These are phyloP conservation scores for Dissostichus mawsoni DNA, from an alignment of 2,113 vertebrate species.

Conservation along the genomic window DNA sequence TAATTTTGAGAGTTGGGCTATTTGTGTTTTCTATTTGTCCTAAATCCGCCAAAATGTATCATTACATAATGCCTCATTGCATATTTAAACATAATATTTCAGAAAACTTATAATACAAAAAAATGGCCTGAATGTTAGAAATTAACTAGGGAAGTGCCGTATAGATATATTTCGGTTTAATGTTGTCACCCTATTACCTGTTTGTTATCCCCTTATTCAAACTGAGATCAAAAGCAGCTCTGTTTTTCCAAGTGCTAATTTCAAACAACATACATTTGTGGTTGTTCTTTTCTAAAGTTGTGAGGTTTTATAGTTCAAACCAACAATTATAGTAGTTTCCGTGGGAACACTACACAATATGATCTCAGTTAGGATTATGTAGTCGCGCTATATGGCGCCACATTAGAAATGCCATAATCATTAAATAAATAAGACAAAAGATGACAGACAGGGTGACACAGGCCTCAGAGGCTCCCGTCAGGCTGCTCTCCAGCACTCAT, in stretches of 20 bases:
- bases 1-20: too few species aligned
- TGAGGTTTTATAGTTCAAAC: conserved; percentile 56
- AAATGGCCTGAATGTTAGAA: too few species aligned
- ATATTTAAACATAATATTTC: too few species aligned
- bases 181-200: too few species aligned
- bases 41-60: too few species aligned
- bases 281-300: conserved; percentile 11
- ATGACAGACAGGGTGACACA: conserved; percentile 47
- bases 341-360: conserved; percentile 51
- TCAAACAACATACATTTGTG: conserved; percentile 32
- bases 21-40: too few species aligned
- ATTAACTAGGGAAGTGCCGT: too few species aligned
- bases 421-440: conserved; percentile 67
- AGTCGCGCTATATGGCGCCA: conserved; percentile 66
- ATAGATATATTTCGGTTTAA: too few species aligned
- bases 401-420: conserved; percentile 63
- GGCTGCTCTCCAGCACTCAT: conserved; percentile 39
- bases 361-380: conserved; percentile 68
- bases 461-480: conserved; percentile 47
- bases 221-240: not conserved
- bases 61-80: too few species aligned
- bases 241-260: conserved; percentile 36
- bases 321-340: conserved; percentile 68
- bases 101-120: too few species aligned
- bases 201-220: not conserved